These are phyloP conservation scores for Poecilia gillii DNA, from an alignment of 2,797 vertebrate species.

Conservation along the genomic window DNA sequence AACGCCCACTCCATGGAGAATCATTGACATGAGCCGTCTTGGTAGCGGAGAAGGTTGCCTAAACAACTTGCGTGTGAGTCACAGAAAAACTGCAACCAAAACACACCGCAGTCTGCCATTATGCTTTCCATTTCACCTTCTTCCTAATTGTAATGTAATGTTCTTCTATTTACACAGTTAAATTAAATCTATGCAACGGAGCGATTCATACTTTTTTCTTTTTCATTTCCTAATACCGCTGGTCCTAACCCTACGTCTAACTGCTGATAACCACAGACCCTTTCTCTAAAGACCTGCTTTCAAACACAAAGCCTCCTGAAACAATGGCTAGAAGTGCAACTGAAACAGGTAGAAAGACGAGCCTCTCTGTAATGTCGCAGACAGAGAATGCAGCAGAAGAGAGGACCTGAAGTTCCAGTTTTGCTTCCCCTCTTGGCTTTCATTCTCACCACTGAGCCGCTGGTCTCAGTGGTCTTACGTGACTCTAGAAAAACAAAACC, in stretches of 20 bases:
- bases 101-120: background rate
- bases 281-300: background rate
- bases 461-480: constrained; percentile 71
- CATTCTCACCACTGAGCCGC: constrained; percentile 72
- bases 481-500: constrained; percentile 78
- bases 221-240: constrained; percentile 32
- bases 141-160: background rate
- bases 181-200: background rate
- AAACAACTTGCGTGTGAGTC: background rate
- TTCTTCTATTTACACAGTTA: background rate
- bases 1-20: background rate
- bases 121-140: background rate
- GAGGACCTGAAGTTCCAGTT: constrained; percentile 81
- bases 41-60: background rate
- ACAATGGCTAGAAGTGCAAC: constrained; percentile 33
- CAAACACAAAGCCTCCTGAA: constrained; percentile 18
- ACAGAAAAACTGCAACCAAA: background rate
- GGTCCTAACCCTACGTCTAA: background rate
- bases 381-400: constrained; percentile 20
- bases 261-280: background rate
- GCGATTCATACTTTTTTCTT: background rate
- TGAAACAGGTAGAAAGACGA: constrained; percentile 49
- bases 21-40: background rate
- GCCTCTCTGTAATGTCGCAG: constrained; percentile 54
- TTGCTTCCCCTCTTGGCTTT: constrained; percentile 67